Evolutionary conservation across 2,113 vertebrate genomes (phyloP).

Genomic region (Hemiprocne comata): DNA sequence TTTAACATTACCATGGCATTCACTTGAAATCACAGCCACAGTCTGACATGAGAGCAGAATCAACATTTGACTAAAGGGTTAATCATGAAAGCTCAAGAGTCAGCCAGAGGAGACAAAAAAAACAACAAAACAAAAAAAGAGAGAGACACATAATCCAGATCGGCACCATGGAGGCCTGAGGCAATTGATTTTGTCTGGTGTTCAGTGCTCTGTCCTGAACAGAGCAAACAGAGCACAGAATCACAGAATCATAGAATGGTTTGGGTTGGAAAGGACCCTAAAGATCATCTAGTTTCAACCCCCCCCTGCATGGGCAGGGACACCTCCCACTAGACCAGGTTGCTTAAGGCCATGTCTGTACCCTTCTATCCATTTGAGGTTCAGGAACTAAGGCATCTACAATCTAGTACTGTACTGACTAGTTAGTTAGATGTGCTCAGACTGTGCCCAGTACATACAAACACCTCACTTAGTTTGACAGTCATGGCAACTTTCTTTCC

Average conservation of each 20-base stretch:
- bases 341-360: too few relatives aligned
- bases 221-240: neutral
- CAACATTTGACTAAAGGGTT: neutral
- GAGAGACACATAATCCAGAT: too few relatives aligned
- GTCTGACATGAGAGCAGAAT: neutral
- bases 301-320: too few relatives aligned
- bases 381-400: neutral
- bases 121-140: neutral
- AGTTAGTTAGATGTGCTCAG: neutral
- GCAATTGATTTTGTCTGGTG: neutral
- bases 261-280: too few relatives aligned
- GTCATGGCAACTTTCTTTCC: neutral
- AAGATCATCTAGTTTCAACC: too few relatives aligned
- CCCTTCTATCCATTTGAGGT: neutral
- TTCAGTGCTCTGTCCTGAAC: neutral
- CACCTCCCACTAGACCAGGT: too few relatives aligned
- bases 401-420: neutral
- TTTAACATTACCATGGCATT: neutral
- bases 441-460: neutral
- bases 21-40: neutral
- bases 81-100: neutral
- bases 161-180: neutral
- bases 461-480: neutral
- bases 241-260: too few relatives aligned
- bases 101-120: too few relatives aligned